Evolutionary conservation across 1,140 invertebrate genomes (phyloP).

Genomic region (Xylocopa sonorina): DNA sequence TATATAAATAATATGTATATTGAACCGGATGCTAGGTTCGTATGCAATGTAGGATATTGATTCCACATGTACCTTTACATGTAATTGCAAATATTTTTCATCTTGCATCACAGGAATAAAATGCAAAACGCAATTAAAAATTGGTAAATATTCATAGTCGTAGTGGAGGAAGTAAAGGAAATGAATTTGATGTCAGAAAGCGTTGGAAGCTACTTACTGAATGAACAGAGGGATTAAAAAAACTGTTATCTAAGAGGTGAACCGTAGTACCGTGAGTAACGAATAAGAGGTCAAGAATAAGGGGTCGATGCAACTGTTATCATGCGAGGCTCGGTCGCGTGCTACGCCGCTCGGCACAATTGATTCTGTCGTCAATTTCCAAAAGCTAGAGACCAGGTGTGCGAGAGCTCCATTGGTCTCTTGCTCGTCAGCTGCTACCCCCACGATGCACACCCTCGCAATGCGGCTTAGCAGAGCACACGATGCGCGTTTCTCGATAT

Average conservation of each 20-base stretch:
- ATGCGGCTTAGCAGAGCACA: not conserved
- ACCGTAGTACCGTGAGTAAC: constrained; percentile 11
- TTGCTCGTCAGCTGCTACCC: constrained; percentile 63
- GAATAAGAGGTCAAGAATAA: constrained; percentile 46
- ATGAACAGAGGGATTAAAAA: not conserved
- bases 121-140: too few relatives aligned
- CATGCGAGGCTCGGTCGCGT: constrained; percentile 53
- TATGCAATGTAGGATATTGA: too few relatives aligned
- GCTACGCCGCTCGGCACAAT: constrained; percentile 50
- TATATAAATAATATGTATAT: too few relatives aligned
- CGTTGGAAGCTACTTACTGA: too few relatives aligned
- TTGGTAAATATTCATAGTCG: too few relatives aligned
- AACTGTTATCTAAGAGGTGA: constrained; percentile 3
- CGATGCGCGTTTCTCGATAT: constrained; percentile 36
- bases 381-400: constrained; percentile 62
- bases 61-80: too few relatives aligned
- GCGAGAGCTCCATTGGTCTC: constrained; percentile 51
- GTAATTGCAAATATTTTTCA: too few relatives aligned
- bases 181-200: too few relatives aligned
- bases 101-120: too few relatives aligned
- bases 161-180: too few relatives aligned
- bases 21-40: too few relatives aligned
- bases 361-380: constrained; percentile 63
- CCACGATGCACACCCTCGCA: constrained; percentile 52
- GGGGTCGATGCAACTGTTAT: constrained; percentile 56